Conservation (phyloP, 2,113 vertebrate genomes). For the Morone chrysops region DNA sequence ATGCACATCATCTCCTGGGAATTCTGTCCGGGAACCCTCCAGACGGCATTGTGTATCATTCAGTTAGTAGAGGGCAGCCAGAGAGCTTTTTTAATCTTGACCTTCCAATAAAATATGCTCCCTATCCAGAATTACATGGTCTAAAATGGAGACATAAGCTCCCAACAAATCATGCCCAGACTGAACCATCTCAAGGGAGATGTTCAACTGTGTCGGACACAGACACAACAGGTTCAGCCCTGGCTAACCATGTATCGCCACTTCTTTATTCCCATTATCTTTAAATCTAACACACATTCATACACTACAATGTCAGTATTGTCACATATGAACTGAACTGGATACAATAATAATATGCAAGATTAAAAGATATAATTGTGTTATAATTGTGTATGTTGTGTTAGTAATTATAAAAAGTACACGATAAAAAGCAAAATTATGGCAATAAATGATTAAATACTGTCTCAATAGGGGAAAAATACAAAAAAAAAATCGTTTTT, state of each 20-base stretch:
- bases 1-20: conserved; percentile 83
- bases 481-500: not conserved
- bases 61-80: conserved; percentile 79
- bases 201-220: conserved; percentile 59
- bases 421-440: conserved; percentile 1
- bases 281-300: conserved; percentile 19
- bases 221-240: conserved; percentile 64
- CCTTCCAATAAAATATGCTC: conserved; percentile 85
- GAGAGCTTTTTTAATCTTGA: conserved; percentile 83
- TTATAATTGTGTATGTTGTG: not conserved
- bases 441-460: conserved; percentile 1
- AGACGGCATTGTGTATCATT: conserved; percentile 83
- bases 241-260: conserved; percentile 8
- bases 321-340: not conserved
- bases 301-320: not conserved
- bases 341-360: not conserved
- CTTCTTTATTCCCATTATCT: conserved; percentile 17
- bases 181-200: conserved; percentile 71
- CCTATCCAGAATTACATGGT: conserved; percentile 80
- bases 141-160: conserved; percentile 81
- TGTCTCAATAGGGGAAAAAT: not conserved
- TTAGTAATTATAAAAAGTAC: conserved; percentile 2
- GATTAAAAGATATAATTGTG: not conserved
- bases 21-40: conserved; percentile 76
- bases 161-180: conserved; percentile 76